Evolutionary conservation across 2,888 invertebrate genomes (phyloP), one percentile per base, ranked within the genome.

Genomic region (Xanthorhoe spadicearia): DNA sequence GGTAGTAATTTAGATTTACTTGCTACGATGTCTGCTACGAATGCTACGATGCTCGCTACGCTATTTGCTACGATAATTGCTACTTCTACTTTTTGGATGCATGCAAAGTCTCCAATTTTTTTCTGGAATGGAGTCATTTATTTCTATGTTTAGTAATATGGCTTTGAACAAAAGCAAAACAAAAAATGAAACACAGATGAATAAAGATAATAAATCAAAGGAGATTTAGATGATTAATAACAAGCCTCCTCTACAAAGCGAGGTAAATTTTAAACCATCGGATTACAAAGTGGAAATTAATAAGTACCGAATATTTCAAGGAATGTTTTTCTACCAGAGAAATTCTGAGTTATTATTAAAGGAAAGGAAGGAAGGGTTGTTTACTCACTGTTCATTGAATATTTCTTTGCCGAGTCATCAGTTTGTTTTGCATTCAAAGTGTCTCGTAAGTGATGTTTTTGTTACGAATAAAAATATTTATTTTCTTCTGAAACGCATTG

Each of bases 181-280:
- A 56, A 61, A 54, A n/a, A 46, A 19, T 18, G 35, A 48, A 32
- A 19, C n/a, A n/a, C 54, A 43, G 13, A 61, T 38, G 50, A 17
- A 55, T 61, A 50, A 55, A n/a, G 50, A 55, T 55, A 61, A 59
- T 49, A 28, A 60, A 10, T 52, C 19, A 50, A 62, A 43, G 50
- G 23, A 13, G 50, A 56, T 62, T 46, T 17, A 13, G 38, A 51
- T 59, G 59, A 62, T 28, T 19, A 62, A 62, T 62, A 50, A 19
- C 0, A 3, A 46, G 10, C 18, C 19, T 55, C 8, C 5, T 8
- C 38, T 18, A 35, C 28, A 28, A 46, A 35, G 35, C 35, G 35
- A 9, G 19, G 38, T 15, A 19, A 54, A 55, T 49, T 55, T 35
- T 4, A 6, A 10, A 28, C 1, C 54, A 19, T 55, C 9, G 35